A percentile compares a stretch with the other conserved stretches of the same genome.
Evolutionary conservation across 2,113 vertebrate species (phyloP).

Genomic region (Etia nguti): DNA sequence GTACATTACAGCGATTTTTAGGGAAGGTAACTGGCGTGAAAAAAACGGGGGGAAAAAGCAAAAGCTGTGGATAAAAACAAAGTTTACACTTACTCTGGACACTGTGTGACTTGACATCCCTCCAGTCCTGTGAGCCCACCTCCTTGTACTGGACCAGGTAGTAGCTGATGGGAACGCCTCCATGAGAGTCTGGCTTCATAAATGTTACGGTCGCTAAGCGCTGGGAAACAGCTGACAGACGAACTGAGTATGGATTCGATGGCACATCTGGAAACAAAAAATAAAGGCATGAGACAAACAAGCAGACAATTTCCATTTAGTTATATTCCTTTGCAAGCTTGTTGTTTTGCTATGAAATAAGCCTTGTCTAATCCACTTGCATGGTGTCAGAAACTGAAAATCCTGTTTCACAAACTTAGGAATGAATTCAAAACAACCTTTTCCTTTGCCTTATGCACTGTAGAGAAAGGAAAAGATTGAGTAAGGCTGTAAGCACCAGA

Average conservation of each 20-base stretch:
- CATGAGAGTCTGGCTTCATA: slow-evolving; percentile 94
- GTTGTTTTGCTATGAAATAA: not conserved
- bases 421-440: not conserved
- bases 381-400: not conserved
- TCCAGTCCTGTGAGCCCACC: slow-evolving; percentile 86
- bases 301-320: not conserved
- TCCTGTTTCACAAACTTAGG: not conserved
- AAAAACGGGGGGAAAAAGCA: rapidly evolving
- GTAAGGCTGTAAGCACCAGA: not conserved
- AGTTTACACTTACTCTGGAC: slow-evolving; percentile 85
- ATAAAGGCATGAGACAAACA: not conserved
- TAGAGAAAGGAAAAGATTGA: not conserved
- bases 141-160: slow-evolving; percentile 95
- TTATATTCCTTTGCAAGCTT: not conserved
- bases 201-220: slow-evolving; percentile 87
- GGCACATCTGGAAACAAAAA: slow-evolving; percentile 80
- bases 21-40: not conserved
- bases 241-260: slow-evolving; percentile 89
- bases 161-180: slow-evolving; percentile 93
- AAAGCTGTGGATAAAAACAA: not conserved
- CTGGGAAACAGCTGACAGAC: slow-evolving; percentile 87
- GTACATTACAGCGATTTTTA: not conserved
- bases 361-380: not conserved
- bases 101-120: slow-evolving; percentile 89
- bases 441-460: not conserved